Base-by-base conservation (phyloP, 2,113 vertebrate genomes). In the Sinocyclocheilus anophthalmus region DNA sequence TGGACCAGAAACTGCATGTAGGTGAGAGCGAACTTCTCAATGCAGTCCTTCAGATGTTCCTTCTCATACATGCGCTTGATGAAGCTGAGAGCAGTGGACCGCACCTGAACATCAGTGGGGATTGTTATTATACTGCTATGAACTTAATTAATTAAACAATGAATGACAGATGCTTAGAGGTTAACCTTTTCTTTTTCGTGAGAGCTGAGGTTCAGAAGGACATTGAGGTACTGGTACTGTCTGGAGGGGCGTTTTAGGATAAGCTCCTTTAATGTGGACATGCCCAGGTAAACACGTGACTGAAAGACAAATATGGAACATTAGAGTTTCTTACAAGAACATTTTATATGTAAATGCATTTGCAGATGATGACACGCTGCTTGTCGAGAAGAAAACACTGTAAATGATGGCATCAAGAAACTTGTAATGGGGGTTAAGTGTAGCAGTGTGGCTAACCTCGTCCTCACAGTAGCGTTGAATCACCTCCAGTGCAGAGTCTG, bases 1-100 rank as follows among this genome's bases (percentile, higher is more conserved):
- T 99, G 98, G 18, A 98, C 98, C 55, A 99, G 91, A 0, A 98
- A 96, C 94, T 99, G 98, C 87, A 99, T 94, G 94, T 98, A 98
- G 92, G 98, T 99, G 83, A 99, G 94, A 1, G 97, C 97, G 30
- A 98, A 99, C 85, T 97, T 98, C 92, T 99, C 97, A 12, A 99
- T 96, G 37, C 98, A 99, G 77, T 96, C 97, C 1, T 96, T 93
- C 16, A 99, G 95, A 22, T 97, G 97, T 1, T 97, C 97, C 87
- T 96, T 97, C 92, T 99, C 97, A 0, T 99, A 99, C 96, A 99
- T 95, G 1, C 96, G 92, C 91, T 98, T 99, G 84, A 99, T 96
- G 90, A 98, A 98, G 10, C 94, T 92, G 83, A 99, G 90, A 0
- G 98, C 97, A 14, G 96, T 97, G 59, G 96, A 96, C 1, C 97